phyloP scores from a whole-genome alignment of 2,113 vertebrate genomes.

The Stegostoma tigrinum region DNA sequence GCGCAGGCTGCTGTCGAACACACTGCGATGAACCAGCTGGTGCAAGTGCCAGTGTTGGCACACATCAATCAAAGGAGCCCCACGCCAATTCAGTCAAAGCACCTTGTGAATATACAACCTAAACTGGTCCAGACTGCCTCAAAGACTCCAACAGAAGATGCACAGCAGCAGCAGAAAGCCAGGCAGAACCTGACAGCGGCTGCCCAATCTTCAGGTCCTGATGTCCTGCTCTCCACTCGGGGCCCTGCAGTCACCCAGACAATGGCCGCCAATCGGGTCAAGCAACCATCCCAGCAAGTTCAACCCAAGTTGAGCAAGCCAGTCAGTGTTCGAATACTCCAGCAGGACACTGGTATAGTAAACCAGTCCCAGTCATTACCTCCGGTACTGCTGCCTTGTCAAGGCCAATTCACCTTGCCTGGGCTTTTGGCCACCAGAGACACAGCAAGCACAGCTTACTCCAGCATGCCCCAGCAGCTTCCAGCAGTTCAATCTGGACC shows the following conservation, averaged over 20 bases:
- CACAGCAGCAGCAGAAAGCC: conserved; percentile 48
- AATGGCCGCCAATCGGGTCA: conserved; percentile 41
- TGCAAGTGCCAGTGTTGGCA: conserved; percentile 49
- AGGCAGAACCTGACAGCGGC: conserved; percentile 55
- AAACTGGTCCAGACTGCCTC: conserved; percentile 47
- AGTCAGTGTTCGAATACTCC: conserved; percentile 61
- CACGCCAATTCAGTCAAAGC: conserved; percentile 62
- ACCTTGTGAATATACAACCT: conserved; percentile 65
- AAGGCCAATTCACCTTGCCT: conserved; percentile 63
- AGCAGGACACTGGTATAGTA: conserved; percentile 63
- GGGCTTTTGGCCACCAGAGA: conserved; percentile 45
- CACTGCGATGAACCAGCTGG: conserved; percentile 47
- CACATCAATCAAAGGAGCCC: conserved; percentile 40
- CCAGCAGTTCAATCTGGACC: conserved; percentile 37
- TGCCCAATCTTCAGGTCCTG: conserved; percentile 52
- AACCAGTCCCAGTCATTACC: conserved; percentile 66
- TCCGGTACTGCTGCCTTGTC: conserved; percentile 62
- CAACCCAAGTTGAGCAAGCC: conserved; percentile 50
- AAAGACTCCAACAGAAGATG: neutral
- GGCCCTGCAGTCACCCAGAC: conserved; percentile 38
- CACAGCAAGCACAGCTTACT: conserved; percentile 46
- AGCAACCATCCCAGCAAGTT: conserved; percentile 43
- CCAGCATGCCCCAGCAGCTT: conserved; percentile 44
- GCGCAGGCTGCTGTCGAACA: conserved; percentile 45
- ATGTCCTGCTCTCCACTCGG: conserved; percentile 56